These are phyloP conservation scores for Adelognathus sp. DNA, from an alignment of 2,888 invertebrate species.

Conservation along the genomic window DNA sequence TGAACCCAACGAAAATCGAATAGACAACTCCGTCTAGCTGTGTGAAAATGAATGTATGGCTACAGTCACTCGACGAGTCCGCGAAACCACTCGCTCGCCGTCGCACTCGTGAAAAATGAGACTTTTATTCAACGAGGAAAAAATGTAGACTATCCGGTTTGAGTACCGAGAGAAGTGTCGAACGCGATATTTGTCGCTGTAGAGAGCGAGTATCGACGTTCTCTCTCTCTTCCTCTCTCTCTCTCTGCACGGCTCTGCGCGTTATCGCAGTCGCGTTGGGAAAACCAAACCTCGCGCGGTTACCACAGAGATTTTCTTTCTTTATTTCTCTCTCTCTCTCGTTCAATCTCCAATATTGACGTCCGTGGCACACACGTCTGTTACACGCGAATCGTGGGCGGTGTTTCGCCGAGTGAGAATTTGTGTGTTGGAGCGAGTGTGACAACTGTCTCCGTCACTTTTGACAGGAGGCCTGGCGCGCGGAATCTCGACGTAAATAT, in stretches of 20 bases:
- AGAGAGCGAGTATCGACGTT: not conserved
- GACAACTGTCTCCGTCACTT: not conserved
- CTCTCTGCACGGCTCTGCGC: too few relatives aligned
- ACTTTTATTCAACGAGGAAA: slow-evolving; percentile 58
- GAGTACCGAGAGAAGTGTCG: slow-evolving; percentile 24
- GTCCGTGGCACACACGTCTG: not conserved
- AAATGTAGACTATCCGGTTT: slow-evolving; percentile 71
- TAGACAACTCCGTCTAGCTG: too few relatives aligned
- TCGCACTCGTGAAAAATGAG: slow-evolving; percentile 63
- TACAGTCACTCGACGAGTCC: slow-evolving; percentile 73
- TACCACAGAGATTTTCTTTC: not conserved
- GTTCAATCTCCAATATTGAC: slow-evolving; percentile 2
- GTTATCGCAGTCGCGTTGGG: not conserved
- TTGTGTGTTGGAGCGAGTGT: too few relatives aligned
- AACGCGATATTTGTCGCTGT: slow-evolving; percentile 22
- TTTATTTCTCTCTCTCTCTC: not conserved
- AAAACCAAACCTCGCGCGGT: not conserved
- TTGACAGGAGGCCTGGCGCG: slow-evolving; percentile 50
- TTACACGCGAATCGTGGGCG: slow-evolving; percentile 55
- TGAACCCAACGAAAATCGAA: slow-evolving; percentile 55
- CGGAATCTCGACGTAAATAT: slow-evolving; percentile 51
- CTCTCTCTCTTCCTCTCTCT: too few relatives aligned
- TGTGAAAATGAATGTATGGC: slow-evolving; percentile 72
- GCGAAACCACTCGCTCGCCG: too few relatives aligned
- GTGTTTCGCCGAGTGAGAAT: slow-evolving; percentile 46